phyloP scores from a whole-genome alignment of 2,797 vertebrate species.

The Agapornis canus region DNA sequence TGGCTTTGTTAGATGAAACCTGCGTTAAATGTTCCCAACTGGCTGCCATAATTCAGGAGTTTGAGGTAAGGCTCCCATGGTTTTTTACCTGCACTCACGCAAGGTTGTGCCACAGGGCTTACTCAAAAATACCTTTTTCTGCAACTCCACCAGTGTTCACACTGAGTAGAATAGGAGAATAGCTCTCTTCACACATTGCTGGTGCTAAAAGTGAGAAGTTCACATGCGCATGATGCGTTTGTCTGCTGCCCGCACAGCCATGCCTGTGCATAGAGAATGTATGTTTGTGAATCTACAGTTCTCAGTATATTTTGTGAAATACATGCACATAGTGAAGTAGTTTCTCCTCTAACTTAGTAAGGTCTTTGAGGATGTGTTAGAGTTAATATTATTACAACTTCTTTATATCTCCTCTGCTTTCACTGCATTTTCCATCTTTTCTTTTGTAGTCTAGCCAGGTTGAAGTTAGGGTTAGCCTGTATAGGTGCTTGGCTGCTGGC shows the following conservation, averaged over 20 bases:
- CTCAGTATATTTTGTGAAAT: not conserved
- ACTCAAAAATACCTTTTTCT: not conserved
- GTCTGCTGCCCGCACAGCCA: not conserved
- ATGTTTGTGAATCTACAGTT: not conserved
- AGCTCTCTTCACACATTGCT: not conserved
- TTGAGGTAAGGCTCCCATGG: slow-evolving; percentile 82
- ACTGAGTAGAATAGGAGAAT: not conserved
- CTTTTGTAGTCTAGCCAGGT: not conserved
- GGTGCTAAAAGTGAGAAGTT: not conserved
- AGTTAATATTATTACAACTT: not conserved
- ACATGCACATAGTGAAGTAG: not conserved
- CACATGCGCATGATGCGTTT: not conserved
- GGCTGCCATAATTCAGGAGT: slow-evolving; percentile 80
- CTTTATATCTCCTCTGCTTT: not conserved
- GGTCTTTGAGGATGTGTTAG: not conserved
- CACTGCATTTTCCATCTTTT: not conserved
- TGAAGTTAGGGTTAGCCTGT: not conserved
- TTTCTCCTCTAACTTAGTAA: not conserved
- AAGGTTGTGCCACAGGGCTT: not conserved
- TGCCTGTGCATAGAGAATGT: not conserved
- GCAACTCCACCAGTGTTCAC: not conserved
- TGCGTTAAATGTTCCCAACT: slow-evolving; percentile 81
- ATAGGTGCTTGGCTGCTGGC: not conserved
- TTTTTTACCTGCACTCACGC: not conserved
- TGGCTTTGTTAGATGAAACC: slow-evolving; percentile 87